Percentiles rank a stretch among this genome's conserved stretches.
Evolutionary conservation across 2,888 invertebrate species (phyloP).

Genomic region (Andricus quercusramuli): DNA sequence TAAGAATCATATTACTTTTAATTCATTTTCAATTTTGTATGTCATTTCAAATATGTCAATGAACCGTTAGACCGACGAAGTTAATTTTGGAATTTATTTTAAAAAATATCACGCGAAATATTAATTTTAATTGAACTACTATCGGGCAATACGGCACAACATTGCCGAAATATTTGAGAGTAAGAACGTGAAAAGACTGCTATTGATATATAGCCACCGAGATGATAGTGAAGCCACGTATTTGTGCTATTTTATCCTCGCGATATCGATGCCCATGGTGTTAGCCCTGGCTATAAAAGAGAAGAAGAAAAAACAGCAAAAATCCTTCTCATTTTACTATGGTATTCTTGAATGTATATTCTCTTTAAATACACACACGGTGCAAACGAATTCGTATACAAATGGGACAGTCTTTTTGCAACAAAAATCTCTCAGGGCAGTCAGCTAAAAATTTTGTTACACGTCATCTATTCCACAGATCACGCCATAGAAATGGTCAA

Average conservation of each 20-base stretch:
- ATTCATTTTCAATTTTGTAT: no score
- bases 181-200: not conserved
- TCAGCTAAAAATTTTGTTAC: not conserved
- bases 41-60: no score
- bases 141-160: not conserved
- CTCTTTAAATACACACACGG: not conserved
- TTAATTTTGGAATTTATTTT: no score
- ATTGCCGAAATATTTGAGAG: not conserved
- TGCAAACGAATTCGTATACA: not conserved
- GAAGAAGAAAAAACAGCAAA: not conserved
- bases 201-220: not conserved
- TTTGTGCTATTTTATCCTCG: not conserved
- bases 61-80: no score
- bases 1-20: no score
- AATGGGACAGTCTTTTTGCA: no score
- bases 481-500: not conserved
- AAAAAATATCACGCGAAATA: no score
- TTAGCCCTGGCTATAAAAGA: not conserved
- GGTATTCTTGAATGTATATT: not conserved
- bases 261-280: not conserved
- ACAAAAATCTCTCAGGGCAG: no score
- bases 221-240: not conserved
- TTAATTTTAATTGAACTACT: not conserved
- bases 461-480: no score
- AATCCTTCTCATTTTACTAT: not conserved